Evolutionary conservation across 2,888 invertebrate species (phyloP).

Genomic region (Acanthosepion lycidas): DNA sequence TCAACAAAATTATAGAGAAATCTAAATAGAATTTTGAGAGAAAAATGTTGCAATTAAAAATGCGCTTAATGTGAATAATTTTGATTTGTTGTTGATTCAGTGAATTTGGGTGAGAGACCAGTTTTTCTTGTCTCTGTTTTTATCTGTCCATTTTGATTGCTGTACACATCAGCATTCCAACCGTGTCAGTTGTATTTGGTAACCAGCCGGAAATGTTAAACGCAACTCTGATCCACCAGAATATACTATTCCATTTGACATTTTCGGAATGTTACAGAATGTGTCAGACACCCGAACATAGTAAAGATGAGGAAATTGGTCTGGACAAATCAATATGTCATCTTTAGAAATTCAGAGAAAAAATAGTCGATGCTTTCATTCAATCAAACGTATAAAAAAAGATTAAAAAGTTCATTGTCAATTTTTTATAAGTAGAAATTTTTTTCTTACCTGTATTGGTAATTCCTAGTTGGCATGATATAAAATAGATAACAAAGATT

Average conservation of each 20-base stretch:
- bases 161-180: background rate
- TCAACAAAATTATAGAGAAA: background rate
- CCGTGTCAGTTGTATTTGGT: background rate
- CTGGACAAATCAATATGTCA: background rate
- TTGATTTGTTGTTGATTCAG: background rate
- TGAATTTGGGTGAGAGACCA: background rate
- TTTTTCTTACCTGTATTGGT: conserved; percentile 1
- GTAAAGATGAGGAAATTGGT: background rate
- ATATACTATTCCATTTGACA: too few species aligned
- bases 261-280: background rate
- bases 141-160: background rate
- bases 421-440: background rate
- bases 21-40: background rate
- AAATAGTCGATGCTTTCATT: background rate
- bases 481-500: background rate
- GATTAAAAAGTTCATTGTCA: background rate
- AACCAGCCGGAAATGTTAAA: background rate
- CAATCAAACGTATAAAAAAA: background rate
- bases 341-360: background rate
- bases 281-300: background rate
- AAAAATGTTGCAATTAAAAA: background rate
- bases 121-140: background rate
- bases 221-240: too few species aligned
- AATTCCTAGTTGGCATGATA: background rate
- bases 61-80: background rate